Evolutionary conservation across 2,113 vertebrate genomes (phyloP), one percentile per base, ranked within the genome.

Genomic region (Ictalurus punctatus): DNA sequence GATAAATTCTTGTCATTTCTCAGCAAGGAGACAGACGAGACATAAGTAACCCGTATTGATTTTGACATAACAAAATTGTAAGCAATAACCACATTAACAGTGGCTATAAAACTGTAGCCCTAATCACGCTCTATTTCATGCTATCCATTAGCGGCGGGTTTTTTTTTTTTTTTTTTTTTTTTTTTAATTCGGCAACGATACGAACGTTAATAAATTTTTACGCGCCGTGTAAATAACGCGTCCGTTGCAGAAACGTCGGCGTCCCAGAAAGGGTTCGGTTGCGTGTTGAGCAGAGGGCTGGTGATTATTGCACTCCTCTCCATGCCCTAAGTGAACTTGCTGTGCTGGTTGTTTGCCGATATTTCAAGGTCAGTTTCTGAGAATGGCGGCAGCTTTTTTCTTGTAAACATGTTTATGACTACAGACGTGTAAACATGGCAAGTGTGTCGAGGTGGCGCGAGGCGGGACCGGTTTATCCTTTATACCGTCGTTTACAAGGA

Each of bases 321-420:
- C 92, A 91, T 93, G 92, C 93, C 85, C 89, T 91, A 95, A 91
- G 93, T 95, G 94, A 94, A 95, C 95, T 94, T 93, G 95, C 92
- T 87, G 86, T 91, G 90, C 90, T 19, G 85, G 87, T 92, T 95
- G 94, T 94, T 95, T 95, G 93, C 93, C 52, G 91, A 93, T 92
- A 93, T 92, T 93, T 92, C 94, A 95, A 96, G 95, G 95, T 95
- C 94, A 90, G 84, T 92, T 95, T 95, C 94, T 93, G 90, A 93
- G 95, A 95, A 95, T 88, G 89, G 90, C 87, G 71, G 92, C 89
- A 54, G 88, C 90, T 91, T 58, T 58, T 92, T 86, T 91, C 92
- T 94, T 92, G 93, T 94, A 92, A 95, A 96, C 94, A 95, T 93
- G 95, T 95, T 95, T 95, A 95, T 92, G 92, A 90, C 86, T 92